A percentile compares a stretch with the other conserved stretches of the same genome.
These are phyloP conservation scores for Erebia palarica DNA, from an alignment of 2,888 invertebrate species.

Conservation along the genomic window DNA sequence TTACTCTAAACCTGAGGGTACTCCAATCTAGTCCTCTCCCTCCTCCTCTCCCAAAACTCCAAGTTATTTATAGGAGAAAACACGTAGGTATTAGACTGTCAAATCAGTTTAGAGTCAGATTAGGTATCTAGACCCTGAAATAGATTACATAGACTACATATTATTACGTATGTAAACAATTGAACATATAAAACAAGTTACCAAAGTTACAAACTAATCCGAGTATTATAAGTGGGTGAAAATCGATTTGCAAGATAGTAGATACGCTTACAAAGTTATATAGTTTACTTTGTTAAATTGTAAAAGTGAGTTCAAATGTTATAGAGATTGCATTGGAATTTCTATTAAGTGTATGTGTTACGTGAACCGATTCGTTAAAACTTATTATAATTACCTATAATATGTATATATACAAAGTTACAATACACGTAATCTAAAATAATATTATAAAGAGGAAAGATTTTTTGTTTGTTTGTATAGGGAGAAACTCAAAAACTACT, in stretches of 20 bases:
- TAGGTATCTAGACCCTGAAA: not conserved
- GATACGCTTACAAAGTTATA: conserved; percentile 9
- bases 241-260: conserved; percentile 9
- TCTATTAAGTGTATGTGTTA: not conserved
- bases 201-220: conserved; percentile 13
- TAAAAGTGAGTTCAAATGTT: conserved; percentile 5
- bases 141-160: not conserved
- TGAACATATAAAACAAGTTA: conserved; percentile 2
- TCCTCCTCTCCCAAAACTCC: too few species aligned
- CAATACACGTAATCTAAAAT: too few species aligned
- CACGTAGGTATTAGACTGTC: too few species aligned
- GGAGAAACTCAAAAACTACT: too few species aligned
- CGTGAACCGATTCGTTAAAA: not conserved
- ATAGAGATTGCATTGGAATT: not conserved
- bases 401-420: too few species aligned
- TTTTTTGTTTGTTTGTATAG: too few species aligned
- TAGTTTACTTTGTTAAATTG: conserved; percentile 9
- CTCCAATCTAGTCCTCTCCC: too few species aligned
- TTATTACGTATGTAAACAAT: not conserved
- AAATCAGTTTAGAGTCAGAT: too few species aligned
- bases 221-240: conserved; percentile 4
- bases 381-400: too few species aligned
- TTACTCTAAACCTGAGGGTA: too few species aligned
- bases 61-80: too few species aligned
- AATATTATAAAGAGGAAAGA: too few species aligned